Percentiles rank a stretch among this genome's conserved stretches.
Evolutionary conservation across 1,140 invertebrate species (phyloP).

Genomic region (Bombus confusus): DNA sequence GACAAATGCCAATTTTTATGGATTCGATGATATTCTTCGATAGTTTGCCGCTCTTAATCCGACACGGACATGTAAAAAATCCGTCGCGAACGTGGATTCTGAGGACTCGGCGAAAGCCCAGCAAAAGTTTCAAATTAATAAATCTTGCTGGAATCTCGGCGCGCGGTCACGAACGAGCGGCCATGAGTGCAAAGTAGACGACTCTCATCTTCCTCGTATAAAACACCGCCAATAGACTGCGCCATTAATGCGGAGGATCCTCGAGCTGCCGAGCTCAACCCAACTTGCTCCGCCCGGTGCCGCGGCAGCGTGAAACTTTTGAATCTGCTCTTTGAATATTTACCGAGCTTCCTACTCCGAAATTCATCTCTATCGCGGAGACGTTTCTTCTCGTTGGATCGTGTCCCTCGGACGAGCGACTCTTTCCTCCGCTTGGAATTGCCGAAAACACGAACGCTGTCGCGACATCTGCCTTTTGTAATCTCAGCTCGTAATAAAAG

Average conservation of each 20-base stretch:
- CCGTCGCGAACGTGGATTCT: not conserved
- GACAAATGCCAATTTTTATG: not conserved
- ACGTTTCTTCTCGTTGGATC: not conserved
- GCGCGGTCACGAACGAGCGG: not conserved
- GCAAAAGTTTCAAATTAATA: slow-evolving; percentile 39
- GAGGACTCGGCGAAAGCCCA: not conserved
- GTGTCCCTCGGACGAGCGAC: not conserved
- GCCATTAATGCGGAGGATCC: slow-evolving; percentile 52
- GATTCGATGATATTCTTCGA: not conserved
- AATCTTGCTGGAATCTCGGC: slow-evolving; percentile 1
- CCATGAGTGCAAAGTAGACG: slow-evolving; percentile 36
- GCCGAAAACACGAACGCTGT: not conserved
- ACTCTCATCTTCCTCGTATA: slow-evolving; percentile 16
- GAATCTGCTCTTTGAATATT: slow-evolving; percentile 62
- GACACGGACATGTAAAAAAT: not conserved
- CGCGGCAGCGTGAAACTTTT: slow-evolving; percentile 50
- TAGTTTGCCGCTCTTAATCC: not conserved
- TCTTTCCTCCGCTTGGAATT: too few species aligned
- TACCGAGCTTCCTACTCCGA: slow-evolving; percentile 44
- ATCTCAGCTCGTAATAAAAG: not conserved
- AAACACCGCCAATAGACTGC: slow-evolving; percentile 39
- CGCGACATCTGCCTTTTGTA: not conserved
- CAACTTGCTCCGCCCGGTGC: slow-evolving; percentile 36
- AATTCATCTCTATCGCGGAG: slow-evolving; percentile 37
- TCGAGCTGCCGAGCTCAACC: not conserved